These are phyloP conservation scores for Rhynchotus rufescens DNA, from an alignment of 2,797 vertebrate genomes.

Conservation along the genomic window DNA sequence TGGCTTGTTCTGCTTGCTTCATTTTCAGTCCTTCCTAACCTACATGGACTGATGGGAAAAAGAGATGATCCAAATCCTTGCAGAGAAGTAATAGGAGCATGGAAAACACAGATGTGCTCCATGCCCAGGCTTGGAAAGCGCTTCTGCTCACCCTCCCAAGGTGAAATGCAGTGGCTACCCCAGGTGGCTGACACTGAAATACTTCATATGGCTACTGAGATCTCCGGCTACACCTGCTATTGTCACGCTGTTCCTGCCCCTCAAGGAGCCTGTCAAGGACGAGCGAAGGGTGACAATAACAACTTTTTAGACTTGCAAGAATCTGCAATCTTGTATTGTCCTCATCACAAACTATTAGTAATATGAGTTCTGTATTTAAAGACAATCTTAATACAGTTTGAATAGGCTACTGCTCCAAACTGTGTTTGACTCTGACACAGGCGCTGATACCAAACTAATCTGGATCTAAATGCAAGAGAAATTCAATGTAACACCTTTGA, in stretches of 20 bases:
- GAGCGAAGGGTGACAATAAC: not conserved
- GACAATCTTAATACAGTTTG: not conserved
- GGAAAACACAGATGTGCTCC: not conserved
- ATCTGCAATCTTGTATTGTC: not conserved
- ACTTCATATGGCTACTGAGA: not conserved
- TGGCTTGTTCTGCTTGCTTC: not conserved
- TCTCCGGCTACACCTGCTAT: not conserved
- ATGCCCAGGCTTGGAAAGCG: not conserved
- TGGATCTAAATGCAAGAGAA: not conserved
- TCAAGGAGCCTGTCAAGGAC: not conserved
- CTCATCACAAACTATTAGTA: not conserved
- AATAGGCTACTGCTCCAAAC: not conserved
- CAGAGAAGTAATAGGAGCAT: not conserved
- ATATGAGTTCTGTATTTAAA: not conserved
- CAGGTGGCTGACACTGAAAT: not conserved
- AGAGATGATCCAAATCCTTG: not conserved
- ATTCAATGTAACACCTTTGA: not conserved
- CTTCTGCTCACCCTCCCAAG: not conserved
- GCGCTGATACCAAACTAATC: not conserved
- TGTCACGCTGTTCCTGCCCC: fast-evolving
- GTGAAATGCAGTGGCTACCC: not conserved
- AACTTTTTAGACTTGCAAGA: not conserved
- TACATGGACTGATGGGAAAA: not conserved
- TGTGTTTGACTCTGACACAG: not conserved
- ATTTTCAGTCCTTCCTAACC: not conserved